Conservation (phyloP, 2,797 vertebrate genomes). For the Smutsia temminckii region DNA sequence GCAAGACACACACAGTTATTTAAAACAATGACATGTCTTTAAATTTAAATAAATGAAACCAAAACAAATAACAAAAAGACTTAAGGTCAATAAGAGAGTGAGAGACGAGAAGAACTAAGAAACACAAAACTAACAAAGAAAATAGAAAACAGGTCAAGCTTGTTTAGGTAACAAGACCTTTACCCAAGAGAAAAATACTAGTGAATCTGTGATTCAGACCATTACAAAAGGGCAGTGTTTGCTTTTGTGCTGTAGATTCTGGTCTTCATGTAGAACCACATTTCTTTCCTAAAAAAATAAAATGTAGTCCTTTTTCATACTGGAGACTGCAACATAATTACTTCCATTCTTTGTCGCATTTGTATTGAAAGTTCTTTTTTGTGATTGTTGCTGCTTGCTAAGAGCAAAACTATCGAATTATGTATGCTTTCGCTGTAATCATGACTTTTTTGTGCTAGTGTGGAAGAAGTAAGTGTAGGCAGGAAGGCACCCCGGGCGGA, state of each 20-base stretch:
- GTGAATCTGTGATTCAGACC: background rate
- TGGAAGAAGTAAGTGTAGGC: conserved; percentile 46
- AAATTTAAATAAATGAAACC: background rate
- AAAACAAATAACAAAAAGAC: background rate
- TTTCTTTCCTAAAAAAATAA: background rate
- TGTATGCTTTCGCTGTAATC: conserved; percentile 34
- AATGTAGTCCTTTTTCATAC: background rate
- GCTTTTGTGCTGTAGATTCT: background rate
- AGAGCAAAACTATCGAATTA: conserved; percentile 50
- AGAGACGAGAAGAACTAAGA: background rate
- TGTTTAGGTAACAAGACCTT: background rate
- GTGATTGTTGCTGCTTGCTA: conserved; percentile 15
- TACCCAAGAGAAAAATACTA: background rate
- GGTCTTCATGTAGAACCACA: background rate
- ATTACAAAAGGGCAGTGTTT: background rate
- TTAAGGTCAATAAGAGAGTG: background rate
- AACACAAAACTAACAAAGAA: background rate
- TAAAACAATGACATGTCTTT: background rate
- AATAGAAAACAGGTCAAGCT: background rate
- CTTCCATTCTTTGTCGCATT: conserved; percentile 38
- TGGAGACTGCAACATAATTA: conserved; percentile 10
- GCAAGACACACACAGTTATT: background rate
- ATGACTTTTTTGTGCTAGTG: conserved; percentile 28
- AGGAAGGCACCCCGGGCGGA: conserved; percentile 13
- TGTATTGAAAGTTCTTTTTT: conserved; percentile 58